phyloP scores from a whole-genome alignment of 2,113 vertebrate genomes.

The Stegastes partitus region DNA sequence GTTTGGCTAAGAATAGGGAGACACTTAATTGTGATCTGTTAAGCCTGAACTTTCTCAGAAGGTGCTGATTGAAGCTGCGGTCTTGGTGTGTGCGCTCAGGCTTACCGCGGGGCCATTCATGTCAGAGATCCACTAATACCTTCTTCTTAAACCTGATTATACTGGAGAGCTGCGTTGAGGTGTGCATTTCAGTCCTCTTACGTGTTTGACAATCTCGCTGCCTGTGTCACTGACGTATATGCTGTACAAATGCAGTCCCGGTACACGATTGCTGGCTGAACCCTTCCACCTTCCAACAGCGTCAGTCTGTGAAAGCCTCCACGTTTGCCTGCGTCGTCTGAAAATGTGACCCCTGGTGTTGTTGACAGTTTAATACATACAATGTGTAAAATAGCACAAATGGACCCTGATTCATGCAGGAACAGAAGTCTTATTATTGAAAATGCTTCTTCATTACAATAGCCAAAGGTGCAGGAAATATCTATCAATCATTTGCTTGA shows the following conservation, averaged over 20 bases:
- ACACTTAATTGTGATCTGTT: conserved; percentile 60
- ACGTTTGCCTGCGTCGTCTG: not conserved
- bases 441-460: too few relatives aligned
- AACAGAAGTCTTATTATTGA: too few relatives aligned
- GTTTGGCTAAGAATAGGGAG: conserved; percentile 58
- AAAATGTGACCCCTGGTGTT: not conserved
- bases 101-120: conserved; percentile 54
- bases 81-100: conserved; percentile 29
- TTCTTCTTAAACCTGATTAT: conserved; percentile 62
- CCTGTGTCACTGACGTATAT: conserved; percentile 30
- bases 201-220: conserved; percentile 36
- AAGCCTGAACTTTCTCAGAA: conserved; percentile 68
- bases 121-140: conserved; percentile 53
- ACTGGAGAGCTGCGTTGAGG: conserved; percentile 22
- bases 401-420: too few relatives aligned
- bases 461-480: too few relatives aligned
- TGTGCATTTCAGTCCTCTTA: conserved; percentile 39
- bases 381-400: too few relatives aligned
- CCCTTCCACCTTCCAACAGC: not conserved
- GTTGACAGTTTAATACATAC: not conserved
- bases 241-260: conserved; percentile 32
- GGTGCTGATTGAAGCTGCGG: not conserved
- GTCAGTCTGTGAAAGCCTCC: not conserved
- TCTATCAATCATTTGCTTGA: too few relatives aligned
- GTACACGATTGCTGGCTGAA: not conserved